Evolutionary conservation across 2,113 vertebrate species (phyloP), one percentile per base, ranked within the genome.

Genomic region (Tichodroma muraria): DNA sequence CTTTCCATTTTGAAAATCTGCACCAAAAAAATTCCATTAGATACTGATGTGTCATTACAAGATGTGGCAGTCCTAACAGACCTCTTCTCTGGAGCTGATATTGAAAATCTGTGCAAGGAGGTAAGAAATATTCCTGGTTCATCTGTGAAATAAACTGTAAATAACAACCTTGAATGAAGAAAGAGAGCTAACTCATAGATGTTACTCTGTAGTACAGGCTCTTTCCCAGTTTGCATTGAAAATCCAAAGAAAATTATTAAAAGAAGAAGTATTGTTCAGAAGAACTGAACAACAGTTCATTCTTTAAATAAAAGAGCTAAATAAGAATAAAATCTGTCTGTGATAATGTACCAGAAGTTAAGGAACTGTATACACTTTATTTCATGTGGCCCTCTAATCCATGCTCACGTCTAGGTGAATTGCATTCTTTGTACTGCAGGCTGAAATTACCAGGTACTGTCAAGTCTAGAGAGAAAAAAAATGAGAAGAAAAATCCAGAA

Each of bases 91-190:
- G 99, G 99, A 95, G 99, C 99, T 14, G 99, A 99, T 89, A 96
- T 99, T 93, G 97, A 98, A 94, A 99, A 98, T 95, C 98, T 99
- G 16, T 99, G 99, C 89, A 99, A 98, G 98, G 99, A 99, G 98
- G 99, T 99, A 96, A 97, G 98, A 82, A 59, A 53, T 10, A 60
- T 21, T 91, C 6, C 22, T 54, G 6, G 53, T 77, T 57, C 35
- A 38, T 57, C 37, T 60, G 20, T 89, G 83, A 64, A 54, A 75
- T 59, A 40, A 91, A 49, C 38, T 73, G 12, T 84, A 63, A 87
- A 9, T 60, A 5, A 54, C 57, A 60, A 7, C 5, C 53, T 65
- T 15, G 5, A 42, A 10, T 70, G 23, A 14, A 77, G n/a, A 68
- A 33, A 87, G 27, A 82, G 42, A 52, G 10, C 16, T 76, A 50